phyloP scores from a whole-genome alignment of 2,113 vertebrate genomes.

The Melanotaenia duboulayi region DNA sequence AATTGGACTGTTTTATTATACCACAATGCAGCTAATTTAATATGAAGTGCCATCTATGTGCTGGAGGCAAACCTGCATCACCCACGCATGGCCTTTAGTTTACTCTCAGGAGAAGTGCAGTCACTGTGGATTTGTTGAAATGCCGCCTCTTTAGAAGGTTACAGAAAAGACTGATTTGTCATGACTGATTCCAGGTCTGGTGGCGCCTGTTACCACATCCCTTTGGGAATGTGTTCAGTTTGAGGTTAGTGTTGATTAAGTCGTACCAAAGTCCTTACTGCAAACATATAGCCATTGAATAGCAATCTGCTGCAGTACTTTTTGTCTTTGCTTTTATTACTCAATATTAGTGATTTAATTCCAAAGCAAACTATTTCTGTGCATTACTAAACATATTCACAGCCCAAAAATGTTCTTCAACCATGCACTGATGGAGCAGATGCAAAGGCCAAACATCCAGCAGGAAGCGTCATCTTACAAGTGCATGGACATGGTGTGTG shows the following conservation, averaged over 20 bases:
- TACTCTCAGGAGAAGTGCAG: constrained; percentile 15
- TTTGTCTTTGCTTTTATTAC: neutral
- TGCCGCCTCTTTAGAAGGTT: constrained; percentile 15
- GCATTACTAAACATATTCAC: neutral
- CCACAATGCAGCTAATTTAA: constrained; percentile 55
- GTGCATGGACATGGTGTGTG: neutral
- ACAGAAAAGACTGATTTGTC: constrained; percentile 20
- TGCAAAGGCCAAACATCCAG: neutral
- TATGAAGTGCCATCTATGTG: constrained; percentile 57
- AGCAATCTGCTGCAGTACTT: neutral
- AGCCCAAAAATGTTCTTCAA: too few species aligned
- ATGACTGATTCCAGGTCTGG: neutral
- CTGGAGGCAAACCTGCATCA: constrained; percentile 32
- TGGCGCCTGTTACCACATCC: neutral
- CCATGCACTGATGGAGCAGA: neutral
- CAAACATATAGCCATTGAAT: neutral
- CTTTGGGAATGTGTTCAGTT: constrained; percentile 10
- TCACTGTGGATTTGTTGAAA: constrained; percentile 4
- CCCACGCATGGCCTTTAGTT: constrained; percentile 44
- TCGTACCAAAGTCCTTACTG: neutral
- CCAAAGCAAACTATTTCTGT: neutral
- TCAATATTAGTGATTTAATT: neutral
- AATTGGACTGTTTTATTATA: constrained; percentile 54
- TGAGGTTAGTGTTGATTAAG: constrained; percentile 1
- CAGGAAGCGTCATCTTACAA: neutral